A percentile compares a stretch with the other conserved stretches of the same genome.
Evolutionary conservation across 2,888 invertebrate genomes (phyloP).

Genomic region (Endomychus coccineus): DNA sequence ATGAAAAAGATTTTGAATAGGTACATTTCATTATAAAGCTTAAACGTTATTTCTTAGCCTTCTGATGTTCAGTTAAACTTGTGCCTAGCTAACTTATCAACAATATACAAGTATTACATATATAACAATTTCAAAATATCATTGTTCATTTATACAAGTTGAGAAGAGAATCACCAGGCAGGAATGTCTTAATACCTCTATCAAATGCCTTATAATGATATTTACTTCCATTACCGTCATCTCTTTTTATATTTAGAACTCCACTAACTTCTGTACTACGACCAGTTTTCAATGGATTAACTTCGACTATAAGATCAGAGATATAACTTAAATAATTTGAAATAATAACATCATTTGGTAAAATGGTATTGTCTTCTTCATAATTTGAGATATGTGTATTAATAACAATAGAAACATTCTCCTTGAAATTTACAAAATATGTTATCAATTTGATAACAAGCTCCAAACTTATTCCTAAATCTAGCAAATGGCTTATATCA

Average conservation of each 20-base stretch:
- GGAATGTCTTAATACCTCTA: conserved; percentile 65
- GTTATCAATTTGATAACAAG: conserved; percentile 49
- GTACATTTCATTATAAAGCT: no score
- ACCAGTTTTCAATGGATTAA: conserved; percentile 64
- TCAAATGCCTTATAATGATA: conserved; percentile 67
- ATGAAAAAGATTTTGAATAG: no score
- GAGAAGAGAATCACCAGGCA: conserved; percentile 52
- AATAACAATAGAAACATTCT: conserved; percentile 48
- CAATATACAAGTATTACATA: no score
- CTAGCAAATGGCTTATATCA: conserved; percentile 64
- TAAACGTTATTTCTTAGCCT: no score
- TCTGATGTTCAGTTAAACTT: no score
- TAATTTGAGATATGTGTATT: conserved; percentile 53
- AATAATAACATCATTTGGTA: conserved; percentile 37
- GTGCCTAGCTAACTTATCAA: no score
- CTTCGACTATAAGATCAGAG: conserved; percentile 55
- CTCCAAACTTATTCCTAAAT: conserved; percentile 51
- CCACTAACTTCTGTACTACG: conserved; percentile 68
- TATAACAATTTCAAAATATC: no score
- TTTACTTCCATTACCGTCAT: conserved; percentile 46
- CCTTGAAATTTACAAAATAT: conserved; percentile 24
- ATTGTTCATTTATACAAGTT: conserved; percentile 30
- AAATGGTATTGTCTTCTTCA: conserved; percentile 38
- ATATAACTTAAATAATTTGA: conserved; percentile 56
- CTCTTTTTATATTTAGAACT: conserved; percentile 50